A percentile compares a stretch with the other conserved stretches of the same genome.
Evolutionary conservation across 2,888 invertebrate species (phyloP).

Genomic region (Myopa testacea): DNA sequence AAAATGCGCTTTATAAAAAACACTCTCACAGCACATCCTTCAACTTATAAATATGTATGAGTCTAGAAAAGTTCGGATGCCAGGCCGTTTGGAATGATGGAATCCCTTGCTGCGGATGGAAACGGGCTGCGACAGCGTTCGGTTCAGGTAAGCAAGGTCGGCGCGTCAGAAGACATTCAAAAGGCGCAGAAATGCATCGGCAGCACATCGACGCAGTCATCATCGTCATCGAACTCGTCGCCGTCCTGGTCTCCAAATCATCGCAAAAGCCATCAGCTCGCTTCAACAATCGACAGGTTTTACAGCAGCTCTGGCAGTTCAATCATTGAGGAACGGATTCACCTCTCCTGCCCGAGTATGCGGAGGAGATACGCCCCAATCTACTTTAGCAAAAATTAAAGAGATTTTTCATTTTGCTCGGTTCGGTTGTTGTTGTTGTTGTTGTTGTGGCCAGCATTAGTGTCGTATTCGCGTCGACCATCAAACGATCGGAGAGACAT

Average conservation of each 20-base stretch:
- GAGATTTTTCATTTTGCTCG: conserved; percentile 40
- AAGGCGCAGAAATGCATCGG: conserved; percentile 47
- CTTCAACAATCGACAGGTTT: conserved; percentile 24
- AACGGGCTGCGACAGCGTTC: conserved; percentile 2
- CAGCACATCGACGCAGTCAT: conserved; percentile 49
- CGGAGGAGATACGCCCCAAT: conserved; percentile 59
- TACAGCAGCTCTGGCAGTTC: conserved; percentile 43
- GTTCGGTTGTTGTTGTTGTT: conserved; percentile 4
- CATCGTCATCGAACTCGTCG: conserved; percentile 34
- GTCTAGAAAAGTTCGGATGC: conserved; percentile 53
- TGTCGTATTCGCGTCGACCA: conserved; percentile 11
- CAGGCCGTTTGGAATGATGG: conserved; percentile 51
- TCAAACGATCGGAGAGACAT: conserved; percentile 10
- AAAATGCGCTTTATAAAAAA: conserved; percentile 46
- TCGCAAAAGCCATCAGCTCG: conserved; percentile 1
- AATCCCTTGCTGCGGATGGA: conserved; percentile 52
- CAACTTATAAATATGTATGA: conserved; percentile 63
- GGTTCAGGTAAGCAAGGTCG: conserved; percentile 55
- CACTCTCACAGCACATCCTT: conserved; percentile 54
- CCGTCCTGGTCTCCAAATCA: conserved; percentile 11
- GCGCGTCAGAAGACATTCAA: conserved; percentile 53
- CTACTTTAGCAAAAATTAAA: conserved; percentile 47
- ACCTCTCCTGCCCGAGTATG: not conserved
- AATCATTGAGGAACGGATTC: conserved; percentile 33
- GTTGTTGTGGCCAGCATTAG: conserved; percentile 9